Percentiles rank a stretch among this genome's conserved stretches.
phyloP scores from a whole-genome alignment of 2,113 vertebrate species.

The Apaloderma vittatum region DNA sequence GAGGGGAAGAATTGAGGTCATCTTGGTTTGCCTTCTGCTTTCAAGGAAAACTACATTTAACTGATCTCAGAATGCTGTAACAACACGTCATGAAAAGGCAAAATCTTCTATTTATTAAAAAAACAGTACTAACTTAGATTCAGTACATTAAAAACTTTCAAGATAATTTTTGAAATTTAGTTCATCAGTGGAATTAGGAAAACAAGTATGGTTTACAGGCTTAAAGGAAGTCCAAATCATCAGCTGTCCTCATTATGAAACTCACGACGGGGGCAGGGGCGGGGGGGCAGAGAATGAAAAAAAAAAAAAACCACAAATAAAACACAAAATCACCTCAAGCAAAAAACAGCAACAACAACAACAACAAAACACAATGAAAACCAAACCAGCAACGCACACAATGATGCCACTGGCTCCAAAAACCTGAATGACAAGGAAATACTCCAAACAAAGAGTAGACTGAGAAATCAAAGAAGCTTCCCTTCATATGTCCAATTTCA shows the following conservation, averaged over 20 bases:
- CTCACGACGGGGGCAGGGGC: too few relatives aligned
- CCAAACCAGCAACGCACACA: neutral
- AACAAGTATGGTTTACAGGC: neutral
- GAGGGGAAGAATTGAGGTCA: neutral
- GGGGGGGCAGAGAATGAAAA: too few relatives aligned
- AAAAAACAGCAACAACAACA: neutral
- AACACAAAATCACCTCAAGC: neutral
- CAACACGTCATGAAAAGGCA: neutral
- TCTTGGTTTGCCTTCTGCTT: neutral
- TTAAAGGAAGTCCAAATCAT: neutral
- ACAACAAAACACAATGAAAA: neutral
- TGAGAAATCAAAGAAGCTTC: neutral
- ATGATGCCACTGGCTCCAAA: fast-evolving
- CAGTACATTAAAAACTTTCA: neutral
- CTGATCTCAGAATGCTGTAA: neutral
- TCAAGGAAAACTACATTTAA: neutral
- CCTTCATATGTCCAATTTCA: neutral
- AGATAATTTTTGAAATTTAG: neutral
- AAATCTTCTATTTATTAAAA: neutral
- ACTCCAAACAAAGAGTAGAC: neutral
- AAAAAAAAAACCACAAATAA: neutral
- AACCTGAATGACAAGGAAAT: neutral
- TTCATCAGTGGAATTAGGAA: neutral
- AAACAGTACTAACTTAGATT: neutral
- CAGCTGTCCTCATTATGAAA: neutral